Conservation (phyloP, 2,888 invertebrate genomes). For the Cosmia trapezina region DNA sequence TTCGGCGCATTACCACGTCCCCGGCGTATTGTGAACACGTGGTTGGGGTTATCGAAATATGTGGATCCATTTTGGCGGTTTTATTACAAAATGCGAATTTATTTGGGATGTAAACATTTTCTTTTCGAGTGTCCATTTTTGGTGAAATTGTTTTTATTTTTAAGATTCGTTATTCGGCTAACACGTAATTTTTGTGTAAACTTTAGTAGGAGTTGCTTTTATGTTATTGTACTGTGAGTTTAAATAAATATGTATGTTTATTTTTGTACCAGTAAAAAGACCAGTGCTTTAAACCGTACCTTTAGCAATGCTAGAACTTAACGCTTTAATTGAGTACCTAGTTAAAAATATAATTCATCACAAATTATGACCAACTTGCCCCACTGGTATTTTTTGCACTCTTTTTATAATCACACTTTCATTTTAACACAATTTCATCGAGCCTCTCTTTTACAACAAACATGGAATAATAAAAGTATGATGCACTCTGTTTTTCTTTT, state of each 20-base stretch:
- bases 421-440: background rate
- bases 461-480: conserved; percentile 12
- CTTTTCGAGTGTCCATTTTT: conserved; percentile 35
- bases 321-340: background rate
- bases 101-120: conserved; percentile 39
- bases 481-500: conserved; percentile 44
- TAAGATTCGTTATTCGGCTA: background rate
- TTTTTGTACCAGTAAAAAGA: background rate
- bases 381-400: background rate
- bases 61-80: conserved; percentile 48
- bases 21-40: conserved; percentile 51
- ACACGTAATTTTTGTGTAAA: background rate
- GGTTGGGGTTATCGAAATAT: conserved; percentile 53
- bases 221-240: background rate
- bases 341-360: background rate
- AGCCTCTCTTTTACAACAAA: conserved; percentile 22
- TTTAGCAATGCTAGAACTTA: background rate
- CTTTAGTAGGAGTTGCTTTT: background rate
- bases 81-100: conserved; percentile 54
- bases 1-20: conserved; percentile 56
- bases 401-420: conserved; percentile 3
- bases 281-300: too few relatives aligned
- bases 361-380: background rate
- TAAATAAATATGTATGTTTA: background rate
- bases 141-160: conserved; percentile 23